Conservation (phyloP, 1,140 invertebrate species). For the Leptinotarsa lineolata region DNA sequence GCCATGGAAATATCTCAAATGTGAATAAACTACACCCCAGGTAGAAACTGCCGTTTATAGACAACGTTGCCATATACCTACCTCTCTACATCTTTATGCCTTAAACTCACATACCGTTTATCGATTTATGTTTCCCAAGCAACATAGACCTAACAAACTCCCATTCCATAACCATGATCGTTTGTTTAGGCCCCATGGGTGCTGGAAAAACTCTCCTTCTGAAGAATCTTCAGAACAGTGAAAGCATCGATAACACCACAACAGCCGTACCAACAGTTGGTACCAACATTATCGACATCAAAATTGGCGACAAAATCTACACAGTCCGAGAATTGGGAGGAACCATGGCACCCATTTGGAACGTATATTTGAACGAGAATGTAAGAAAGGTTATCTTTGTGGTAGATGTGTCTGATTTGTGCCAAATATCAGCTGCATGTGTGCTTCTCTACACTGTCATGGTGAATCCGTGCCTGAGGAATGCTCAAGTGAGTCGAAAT, state of each 20-base stretch:
- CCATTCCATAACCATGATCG: constrained; percentile 54
- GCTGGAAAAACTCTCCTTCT: constrained; percentile 82
- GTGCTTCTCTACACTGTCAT: constrained; percentile 74
- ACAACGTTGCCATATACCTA: neutral
- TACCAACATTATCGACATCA: constrained; percentile 71
- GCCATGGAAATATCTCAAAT: no score
- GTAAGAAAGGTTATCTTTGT: constrained; percentile 76
- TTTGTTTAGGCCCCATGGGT: constrained; percentile 76
- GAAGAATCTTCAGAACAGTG: constrained; percentile 69
- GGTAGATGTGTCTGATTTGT: constrained; percentile 77
- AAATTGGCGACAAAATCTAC: constrained; percentile 58
- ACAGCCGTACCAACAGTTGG: constrained; percentile 78
- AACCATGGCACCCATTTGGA: constrained; percentile 78
- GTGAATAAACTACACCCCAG: no score
- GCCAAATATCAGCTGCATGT: constrained; percentile 79
- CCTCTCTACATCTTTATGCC: no score
- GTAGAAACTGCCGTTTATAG: neutral
- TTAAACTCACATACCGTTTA: neutral
- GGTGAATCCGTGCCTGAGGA: constrained; percentile 68
- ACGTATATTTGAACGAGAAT: constrained; percentile 67
- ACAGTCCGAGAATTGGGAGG: constrained; percentile 74
- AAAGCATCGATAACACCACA: constrained; percentile 70
- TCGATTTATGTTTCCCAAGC: constrained; percentile 16
- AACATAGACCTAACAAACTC: constrained; percentile 5
- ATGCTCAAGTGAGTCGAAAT: constrained; percentile 61